Conservation (phyloP, 2,797 vertebrate species). For the Setipinna tenuifilis region DNA sequence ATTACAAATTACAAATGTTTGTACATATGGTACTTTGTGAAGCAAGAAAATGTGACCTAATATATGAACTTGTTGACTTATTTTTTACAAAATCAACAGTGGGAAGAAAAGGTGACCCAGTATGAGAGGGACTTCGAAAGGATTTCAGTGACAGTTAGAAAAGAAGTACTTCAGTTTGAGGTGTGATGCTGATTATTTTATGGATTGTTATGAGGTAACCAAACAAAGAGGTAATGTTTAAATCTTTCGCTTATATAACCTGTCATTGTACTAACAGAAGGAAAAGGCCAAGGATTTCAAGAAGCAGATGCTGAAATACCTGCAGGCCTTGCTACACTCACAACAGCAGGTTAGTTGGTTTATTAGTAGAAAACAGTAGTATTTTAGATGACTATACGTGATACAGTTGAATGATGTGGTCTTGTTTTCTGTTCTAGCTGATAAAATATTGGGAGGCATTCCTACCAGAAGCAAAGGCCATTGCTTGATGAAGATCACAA, state of each 20-base stretch:
- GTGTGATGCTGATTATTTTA: conserved; percentile 61
- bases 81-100: conserved; percentile 71
- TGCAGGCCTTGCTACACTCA: conserved; percentile 87
- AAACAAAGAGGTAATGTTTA: background rate
- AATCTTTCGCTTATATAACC: background rate
- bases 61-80: background rate
- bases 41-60: background rate
- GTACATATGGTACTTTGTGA: background rate
- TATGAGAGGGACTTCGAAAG: conserved; percentile 95
- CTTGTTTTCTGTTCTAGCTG: conserved; percentile 73
- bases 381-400: background rate
- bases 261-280: conserved; percentile 76
- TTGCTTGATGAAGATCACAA: conserved; percentile 78
- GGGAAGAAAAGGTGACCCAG: conserved; percentile 94
- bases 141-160: conserved; percentile 89
- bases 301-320: conserved; percentile 87
- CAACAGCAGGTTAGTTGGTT: conserved; percentile 88
- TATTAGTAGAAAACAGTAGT: background rate
- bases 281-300: conserved; percentile 93
- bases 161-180: conserved; percentile 94
- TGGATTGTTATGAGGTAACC: background rate
- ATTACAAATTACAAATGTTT: background rate
- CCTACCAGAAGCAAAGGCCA: conserved; percentile 97
- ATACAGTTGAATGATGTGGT: background rate
- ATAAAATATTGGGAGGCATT: conserved; percentile 99